phyloP scores from a whole-genome alignment of 2,113 vertebrate species.

The Sebastes schlegelii region DNA sequence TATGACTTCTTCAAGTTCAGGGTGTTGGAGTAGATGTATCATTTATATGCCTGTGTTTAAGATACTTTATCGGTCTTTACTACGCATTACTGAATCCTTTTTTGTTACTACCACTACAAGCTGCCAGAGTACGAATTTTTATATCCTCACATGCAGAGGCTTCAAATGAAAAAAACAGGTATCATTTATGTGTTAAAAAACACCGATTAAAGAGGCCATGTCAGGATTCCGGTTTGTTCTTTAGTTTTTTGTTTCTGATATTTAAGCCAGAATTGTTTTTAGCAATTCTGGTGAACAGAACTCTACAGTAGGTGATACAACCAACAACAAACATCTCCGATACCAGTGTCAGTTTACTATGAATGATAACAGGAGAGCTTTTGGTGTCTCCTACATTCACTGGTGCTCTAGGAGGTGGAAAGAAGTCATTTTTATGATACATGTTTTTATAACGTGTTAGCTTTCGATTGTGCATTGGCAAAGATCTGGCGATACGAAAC shows the following conservation, averaged over 20 bases:
- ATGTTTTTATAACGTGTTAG: not conserved
- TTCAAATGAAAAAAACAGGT: not conserved
- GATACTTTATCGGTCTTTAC: not conserved
- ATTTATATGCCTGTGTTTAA: conserved; percentile 3
- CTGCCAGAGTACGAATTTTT: not conserved
- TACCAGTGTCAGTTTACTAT: not conserved
- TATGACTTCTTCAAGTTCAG: not conserved
- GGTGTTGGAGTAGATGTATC: not conserved
- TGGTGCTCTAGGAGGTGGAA: not conserved
- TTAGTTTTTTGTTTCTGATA: not conserved
- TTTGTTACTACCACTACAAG: not conserved
- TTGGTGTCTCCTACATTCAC: too few relatives aligned
- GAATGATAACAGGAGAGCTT: not conserved
- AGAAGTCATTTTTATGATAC: not conserved
- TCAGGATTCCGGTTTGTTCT: too few relatives aligned
- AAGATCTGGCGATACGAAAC: too few relatives aligned
- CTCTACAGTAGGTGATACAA: not conserved
- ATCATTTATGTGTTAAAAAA: not conserved
- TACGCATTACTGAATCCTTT: not conserved
- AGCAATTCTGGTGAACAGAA: not conserved
- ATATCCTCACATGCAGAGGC: not conserved
- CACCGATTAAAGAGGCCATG: too few relatives aligned
- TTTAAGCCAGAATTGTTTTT: not conserved
- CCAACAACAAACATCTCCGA: not conserved
- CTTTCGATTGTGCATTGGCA: too few relatives aligned